phyloP scores from a whole-genome alignment of 2,797 vertebrate genomes.

The Silurus aristotelis region DNA sequence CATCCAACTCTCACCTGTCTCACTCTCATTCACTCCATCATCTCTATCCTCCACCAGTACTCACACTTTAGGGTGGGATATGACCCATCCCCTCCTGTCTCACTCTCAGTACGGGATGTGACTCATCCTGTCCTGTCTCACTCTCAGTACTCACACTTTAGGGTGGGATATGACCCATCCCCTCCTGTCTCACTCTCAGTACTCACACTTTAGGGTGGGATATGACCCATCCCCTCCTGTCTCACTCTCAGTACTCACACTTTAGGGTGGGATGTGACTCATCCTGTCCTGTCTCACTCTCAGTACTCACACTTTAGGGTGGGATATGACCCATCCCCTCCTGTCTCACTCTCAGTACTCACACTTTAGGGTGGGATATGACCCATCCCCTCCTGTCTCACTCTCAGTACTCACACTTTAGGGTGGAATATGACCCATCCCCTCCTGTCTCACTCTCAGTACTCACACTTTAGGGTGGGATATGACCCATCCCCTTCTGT shows the following conservation, averaged over 20 bases:
- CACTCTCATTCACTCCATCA: too few relatives aligned
- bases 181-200: not conserved
- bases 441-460: not conserved
- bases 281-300: not conserved
- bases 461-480: slow-evolving; percentile 77
- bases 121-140: too few relatives aligned
- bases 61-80: not conserved
- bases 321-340: not conserved
- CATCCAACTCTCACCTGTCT: too few relatives aligned
- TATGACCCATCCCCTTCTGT: not conserved
- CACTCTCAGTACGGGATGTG: not conserved
- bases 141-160: not conserved
- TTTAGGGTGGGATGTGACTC: too few relatives aligned
- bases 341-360: not conserved
- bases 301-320: not conserved
- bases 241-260: too few relatives aligned
- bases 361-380: too few relatives aligned
- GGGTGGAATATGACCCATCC: not conserved
- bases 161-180: not conserved
- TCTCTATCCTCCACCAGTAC: too few relatives aligned
- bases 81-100: not conserved
- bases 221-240: too few relatives aligned
- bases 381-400: not conserved
- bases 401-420: not conserved
- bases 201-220: not conserved